phyloP scores from a whole-genome alignment of 64 coral and sea anemone species.

The Porites lutea region DNA sequence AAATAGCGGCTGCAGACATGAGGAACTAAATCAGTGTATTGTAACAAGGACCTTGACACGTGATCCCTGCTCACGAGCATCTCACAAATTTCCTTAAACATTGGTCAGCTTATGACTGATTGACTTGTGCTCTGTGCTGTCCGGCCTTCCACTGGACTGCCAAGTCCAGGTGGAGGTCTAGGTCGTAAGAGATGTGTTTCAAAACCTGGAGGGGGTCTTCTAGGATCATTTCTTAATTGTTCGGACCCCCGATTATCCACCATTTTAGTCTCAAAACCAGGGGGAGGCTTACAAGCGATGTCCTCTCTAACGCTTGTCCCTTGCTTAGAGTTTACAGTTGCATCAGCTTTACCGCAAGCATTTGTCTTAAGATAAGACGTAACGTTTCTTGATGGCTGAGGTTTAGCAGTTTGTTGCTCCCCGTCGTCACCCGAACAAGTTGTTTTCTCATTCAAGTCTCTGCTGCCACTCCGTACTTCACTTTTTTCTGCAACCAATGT shows the following conservation, averaged over 20 bases:
- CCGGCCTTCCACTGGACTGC: neutral
- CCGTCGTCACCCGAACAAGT: neutral
- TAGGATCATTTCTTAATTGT: neutral
- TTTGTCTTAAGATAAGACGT: neutral
- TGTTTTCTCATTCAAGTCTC: neutral
- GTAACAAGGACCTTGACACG: no score
- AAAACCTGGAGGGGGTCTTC: neutral
- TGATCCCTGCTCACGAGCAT: no score
- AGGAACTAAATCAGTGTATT: no score
- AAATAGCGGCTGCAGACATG: no score
- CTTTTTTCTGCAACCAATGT: neutral
- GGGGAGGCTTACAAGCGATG: slow-evolving; percentile 29
- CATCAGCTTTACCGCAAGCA: neutral
- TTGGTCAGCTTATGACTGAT: neutral
- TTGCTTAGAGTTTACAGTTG: neutral
- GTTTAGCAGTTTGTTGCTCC: neutral
- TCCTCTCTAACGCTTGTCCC: neutral
- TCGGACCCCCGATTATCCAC: neutral
- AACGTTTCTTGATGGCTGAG: neutral
- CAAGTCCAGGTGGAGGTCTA: slow-evolving; percentile 43
- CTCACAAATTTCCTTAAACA: no score
- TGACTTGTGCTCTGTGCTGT: neutral
- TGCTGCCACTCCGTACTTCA: neutral
- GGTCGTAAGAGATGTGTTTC: neutral
- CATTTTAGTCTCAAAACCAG: slow-evolving; percentile 51